Conservation (phyloP, 2,888 invertebrate genomes). For the Orgyia antiqua region DNA sequence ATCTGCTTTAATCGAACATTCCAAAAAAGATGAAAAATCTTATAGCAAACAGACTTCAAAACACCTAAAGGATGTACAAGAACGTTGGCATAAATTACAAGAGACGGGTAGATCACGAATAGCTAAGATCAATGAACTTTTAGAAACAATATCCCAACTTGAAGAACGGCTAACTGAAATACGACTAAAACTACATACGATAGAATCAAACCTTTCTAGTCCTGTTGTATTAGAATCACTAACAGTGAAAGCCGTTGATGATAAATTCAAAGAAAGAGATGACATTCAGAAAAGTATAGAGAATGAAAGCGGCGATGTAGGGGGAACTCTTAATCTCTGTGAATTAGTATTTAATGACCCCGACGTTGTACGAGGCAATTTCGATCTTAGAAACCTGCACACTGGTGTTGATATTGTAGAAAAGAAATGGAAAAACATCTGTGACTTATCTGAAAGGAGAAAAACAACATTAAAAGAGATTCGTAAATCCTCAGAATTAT, state of each 20-base stretch:
- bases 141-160: slow-evolving; percentile 83
- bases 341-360: slow-evolving; percentile 87
- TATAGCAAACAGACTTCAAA: slow-evolving; percentile 76
- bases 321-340: slow-evolving; percentile 87
- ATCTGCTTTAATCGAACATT: slow-evolving; percentile 79
- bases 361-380: slow-evolving; percentile 84
- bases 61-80: slow-evolving; percentile 77
- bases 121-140: slow-evolving; percentile 84
- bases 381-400: slow-evolving; percentile 83
- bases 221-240: slow-evolving; percentile 83
- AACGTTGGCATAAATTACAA: slow-evolving; percentile 83
- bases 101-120: slow-evolving; percentile 82
- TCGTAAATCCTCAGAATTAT: slow-evolving; percentile 80
- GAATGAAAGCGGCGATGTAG: slow-evolving; percentile 86
- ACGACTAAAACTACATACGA: slow-evolving; percentile 83
- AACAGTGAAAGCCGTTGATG: slow-evolving; percentile 81
- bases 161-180: slow-evolving; percentile 86
- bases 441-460: slow-evolving; percentile 83
- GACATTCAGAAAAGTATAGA: slow-evolving; percentile 86
- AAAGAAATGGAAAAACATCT: slow-evolving; percentile 88
- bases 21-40: slow-evolving; percentile 79
- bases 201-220: slow-evolving; percentile 83
- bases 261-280: slow-evolving; percentile 84
- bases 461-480: slow-evolving; percentile 59
- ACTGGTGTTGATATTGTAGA: slow-evolving; percentile 84